Percentiles rank a stretch among this genome's conserved stretches.
Conservation (phyloP, 2,797 vertebrate genomes). For the Halcyon leucocephala region DNA sequence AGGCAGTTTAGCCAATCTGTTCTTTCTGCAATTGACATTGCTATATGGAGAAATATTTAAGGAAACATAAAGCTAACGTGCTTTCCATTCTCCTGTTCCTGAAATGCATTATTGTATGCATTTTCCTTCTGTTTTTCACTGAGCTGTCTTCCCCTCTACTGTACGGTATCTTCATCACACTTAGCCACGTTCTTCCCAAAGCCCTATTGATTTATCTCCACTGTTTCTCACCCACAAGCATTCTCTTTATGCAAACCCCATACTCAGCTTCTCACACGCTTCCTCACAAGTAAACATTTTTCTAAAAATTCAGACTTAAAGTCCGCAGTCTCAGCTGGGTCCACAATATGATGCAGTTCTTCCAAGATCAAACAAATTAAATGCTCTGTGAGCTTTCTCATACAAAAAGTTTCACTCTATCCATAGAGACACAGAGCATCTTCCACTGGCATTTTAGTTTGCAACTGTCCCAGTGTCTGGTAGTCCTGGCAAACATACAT, state of each 20-base stretch:
- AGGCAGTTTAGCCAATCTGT: background rate
- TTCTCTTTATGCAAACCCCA: background rate
- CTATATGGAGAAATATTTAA: background rate
- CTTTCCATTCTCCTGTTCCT: background rate
- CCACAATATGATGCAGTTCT: background rate
- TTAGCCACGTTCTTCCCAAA: background rate
- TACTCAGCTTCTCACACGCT: background rate
- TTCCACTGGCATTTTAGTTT: background rate
- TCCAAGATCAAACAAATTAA: background rate
- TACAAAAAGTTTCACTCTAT: background rate
- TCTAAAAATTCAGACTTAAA: background rate
- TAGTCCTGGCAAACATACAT: background rate
- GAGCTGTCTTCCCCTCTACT: background rate
- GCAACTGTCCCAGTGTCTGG: background rate
- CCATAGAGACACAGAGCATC: background rate
- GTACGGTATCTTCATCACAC: background rate
- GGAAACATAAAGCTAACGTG: background rate
- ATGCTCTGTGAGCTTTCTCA: background rate
- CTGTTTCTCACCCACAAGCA: background rate
- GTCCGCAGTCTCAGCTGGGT: background rate
- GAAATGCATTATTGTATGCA: background rate
- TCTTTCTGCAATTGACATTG: background rate
- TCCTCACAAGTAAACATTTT: background rate
- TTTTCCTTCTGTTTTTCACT: background rate
- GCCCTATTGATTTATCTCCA: background rate